Base-by-base conservation (phyloP, 2,113 vertebrate genomes). In the Microcebus jonahi region DNA sequence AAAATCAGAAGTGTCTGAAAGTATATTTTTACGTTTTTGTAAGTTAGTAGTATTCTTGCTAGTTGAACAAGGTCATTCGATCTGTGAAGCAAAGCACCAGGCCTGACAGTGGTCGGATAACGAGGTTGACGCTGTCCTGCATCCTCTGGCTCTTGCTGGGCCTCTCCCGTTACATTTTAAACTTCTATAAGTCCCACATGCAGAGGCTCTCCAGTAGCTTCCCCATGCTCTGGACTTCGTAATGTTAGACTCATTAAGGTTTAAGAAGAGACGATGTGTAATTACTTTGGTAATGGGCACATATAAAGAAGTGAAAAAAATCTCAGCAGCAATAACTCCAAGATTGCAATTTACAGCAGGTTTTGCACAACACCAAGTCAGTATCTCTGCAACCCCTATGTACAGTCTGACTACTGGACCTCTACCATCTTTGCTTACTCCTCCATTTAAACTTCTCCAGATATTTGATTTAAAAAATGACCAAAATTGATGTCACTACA, bases 71-170 rank as follows among this genome's bases (percentile, higher is more conserved):
- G 65, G 48, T 31, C 7, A 36, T 29, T 84, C 31, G 36, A 6
- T 21, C 39, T 17, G 11, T n/a, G 29, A 29, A 55, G 57, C 34
- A 39, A 39, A 81, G 18, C 29, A 29, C 57, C 18, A 8, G 5
- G 15, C 31, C n/a, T 3, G 9, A 29, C 45, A 0, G n/a, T 25
- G 11, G 5, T 45, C 45, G 36, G 55, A 6, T 4, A 53, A 29
- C 4, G 8, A 53, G 20, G 1, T 7, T 25, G 14, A 73, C 34
- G n/a, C 21, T 50, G 25, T 48, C 39, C 1, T 0, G 1, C 0
- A n/a, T n/a, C n/a, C 21, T 21, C 0, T 21, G 39, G 20, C 21
- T 29, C 45, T 53, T 94, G 27, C n/a, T 50, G 15, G 57, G 12
- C 45, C 11, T 55, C 14, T 59, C 67, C n/a, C 15, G 7, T 2